Percentiles rank a stretch among this genome's conserved stretches.
phyloP scores from a whole-genome alignment of 2,113 vertebrate species.

The Oncorhynchus kisutch region DNA sequence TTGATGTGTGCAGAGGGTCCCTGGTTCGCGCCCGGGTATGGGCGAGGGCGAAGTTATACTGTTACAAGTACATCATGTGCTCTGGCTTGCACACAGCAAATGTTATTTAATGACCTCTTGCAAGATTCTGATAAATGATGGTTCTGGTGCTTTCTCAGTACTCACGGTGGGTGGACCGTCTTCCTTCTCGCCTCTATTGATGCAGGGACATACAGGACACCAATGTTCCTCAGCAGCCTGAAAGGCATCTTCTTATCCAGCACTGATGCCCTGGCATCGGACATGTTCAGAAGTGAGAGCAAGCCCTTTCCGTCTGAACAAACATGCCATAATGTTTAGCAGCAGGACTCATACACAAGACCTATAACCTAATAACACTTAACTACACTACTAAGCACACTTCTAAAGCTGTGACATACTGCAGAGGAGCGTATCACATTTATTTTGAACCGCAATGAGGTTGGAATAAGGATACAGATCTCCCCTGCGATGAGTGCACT shows the following conservation, averaged over 20 bases:
- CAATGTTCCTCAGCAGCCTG: conserved; percentile 68
- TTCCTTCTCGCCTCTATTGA: conserved; percentile 72
- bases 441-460: background rate
- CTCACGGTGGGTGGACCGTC: conserved; percentile 66
- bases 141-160: background rate
- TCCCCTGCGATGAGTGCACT: conserved; percentile 69
- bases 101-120: too few relatives aligned
- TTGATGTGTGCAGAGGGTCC: too few relatives aligned
- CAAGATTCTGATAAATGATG: background rate
- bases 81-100: background rate
- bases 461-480: conserved; percentile 79
- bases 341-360: background rate
- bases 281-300: conserved; percentile 74
- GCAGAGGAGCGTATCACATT: too few relatives aligned
- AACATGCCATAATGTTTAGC: background rate
- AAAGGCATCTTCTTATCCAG: conserved; percentile 77
- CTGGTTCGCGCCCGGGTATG: too few relatives aligned
- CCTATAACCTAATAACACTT: background rate
- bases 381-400: background rate
- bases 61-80: too few relatives aligned
- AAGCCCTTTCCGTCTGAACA: conserved; percentile 76
- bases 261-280: conserved; percentile 60
- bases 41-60: too few relatives aligned
- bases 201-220: conserved; percentile 75
- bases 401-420: background rate